Evolutionary conservation across 2,797 vertebrate genomes (phyloP), one percentile per base, ranked within the genome.

Genomic region (Masticophis lateralis): DNA sequence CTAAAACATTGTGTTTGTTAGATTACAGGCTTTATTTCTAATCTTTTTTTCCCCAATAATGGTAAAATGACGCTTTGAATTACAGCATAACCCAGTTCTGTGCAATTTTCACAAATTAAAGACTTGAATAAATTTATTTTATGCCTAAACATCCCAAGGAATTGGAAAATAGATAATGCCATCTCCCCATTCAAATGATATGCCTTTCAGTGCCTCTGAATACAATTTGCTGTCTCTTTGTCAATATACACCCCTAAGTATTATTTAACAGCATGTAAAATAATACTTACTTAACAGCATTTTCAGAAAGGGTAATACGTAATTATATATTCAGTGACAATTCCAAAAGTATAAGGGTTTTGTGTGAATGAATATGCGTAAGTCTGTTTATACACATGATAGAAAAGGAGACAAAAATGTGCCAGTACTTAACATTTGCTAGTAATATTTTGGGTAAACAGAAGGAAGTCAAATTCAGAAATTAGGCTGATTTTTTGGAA

Each of bases 381-480:
- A 92, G 13, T 94, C 22, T 87, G 86, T 51, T 51, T 93, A 12
- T 28, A 86, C 11, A 56, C 57, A 91, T 28, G 3, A 16, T 94
- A 94, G 93, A 97, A 96, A 94, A 92, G 51, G 91, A 95, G 94
- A 10, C 93, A 94, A 96, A 96, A 95, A 94, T 93, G 86, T 97
- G 93, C 96, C 93, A 96, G 18, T 94, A 96, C 92, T 96, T 96
- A 95, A 96, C 94, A 86, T 96, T 94, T 95, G 91, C 95, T 94
- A 47, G 88, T 94, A 96, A 89, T 92, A 83, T 25, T 0, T 93
- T 94, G 69, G 91, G 91, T 97, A 96, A 96, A 96, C 94, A 95
- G 92, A 95, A 87, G 90, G 92, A 92, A 74, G 86, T 57, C 87
- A 91, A 74, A 86, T 93, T 96, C 93, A 95, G 90, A 95, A 96